Evolutionary conservation across 2,888 invertebrate species (phyloP).

Genomic region (Flabesymbios commensalis): DNA sequence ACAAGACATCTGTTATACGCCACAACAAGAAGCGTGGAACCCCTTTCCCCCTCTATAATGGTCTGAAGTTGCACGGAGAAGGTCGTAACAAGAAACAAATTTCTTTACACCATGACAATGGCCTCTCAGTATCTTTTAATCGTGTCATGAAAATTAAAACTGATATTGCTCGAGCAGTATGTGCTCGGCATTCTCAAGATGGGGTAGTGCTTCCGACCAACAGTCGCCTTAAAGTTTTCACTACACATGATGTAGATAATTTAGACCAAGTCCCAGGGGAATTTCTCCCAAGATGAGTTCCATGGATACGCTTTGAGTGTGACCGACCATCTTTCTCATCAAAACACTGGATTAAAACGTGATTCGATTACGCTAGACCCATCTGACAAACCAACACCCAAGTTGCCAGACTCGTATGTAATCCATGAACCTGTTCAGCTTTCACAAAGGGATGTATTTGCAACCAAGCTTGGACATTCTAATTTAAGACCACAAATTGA

Average conservation of each 20-base stretch:
- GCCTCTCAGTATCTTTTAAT: neutral
- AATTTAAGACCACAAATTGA: neutral
- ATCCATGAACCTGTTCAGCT: neutral
- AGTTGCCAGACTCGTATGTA: neutral
- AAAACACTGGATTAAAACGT: neutral
- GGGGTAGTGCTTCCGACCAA: neutral
- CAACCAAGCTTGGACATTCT: neutral
- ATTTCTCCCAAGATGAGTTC: neutral
- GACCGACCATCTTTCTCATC: neutral
- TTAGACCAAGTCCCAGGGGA: neutral
- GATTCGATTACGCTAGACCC: neutral
- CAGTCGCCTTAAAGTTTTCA: neutral
- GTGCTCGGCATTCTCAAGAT: neutral
- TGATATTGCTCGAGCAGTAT: neutral
- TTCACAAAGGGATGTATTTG: neutral
- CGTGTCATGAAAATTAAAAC: neutral
- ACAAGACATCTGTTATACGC: slow-evolving; percentile 3
- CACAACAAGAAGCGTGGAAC: slow-evolving; percentile 3
- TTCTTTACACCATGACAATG: neutral
- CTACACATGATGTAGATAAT: slow-evolving; percentile 3
- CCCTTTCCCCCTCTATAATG: slow-evolving; percentile 5
- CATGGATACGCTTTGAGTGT: neutral
- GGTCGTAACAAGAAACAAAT: neutral
- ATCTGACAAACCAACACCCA: neutral
- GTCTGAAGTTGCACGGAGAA: slow-evolving; percentile 1